A percentile compares a stretch with the other conserved stretches of the same genome.
Conservation (phyloP, 1,140 invertebrate genomes). For the Eumeta japonica region DNA sequence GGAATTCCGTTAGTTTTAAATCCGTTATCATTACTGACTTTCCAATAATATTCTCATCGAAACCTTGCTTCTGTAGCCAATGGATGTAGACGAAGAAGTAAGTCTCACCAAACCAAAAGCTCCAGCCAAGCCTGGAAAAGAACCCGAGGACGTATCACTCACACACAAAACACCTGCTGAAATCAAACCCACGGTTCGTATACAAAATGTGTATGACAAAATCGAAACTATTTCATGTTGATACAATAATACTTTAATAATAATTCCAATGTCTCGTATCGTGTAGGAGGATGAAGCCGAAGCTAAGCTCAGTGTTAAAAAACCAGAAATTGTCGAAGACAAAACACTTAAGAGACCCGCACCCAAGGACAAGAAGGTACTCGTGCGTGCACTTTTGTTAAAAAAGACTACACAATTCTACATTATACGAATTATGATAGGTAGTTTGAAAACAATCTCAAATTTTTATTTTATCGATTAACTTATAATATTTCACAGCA, state of each 20-base stretch:
- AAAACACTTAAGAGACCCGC: slow-evolving; percentile 44
- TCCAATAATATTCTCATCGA: too few species aligned
- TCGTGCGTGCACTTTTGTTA: too few species aligned
- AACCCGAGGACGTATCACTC: slow-evolving; percentile 45
- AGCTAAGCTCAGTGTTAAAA: slow-evolving; percentile 46
- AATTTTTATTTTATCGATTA: too few species aligned
- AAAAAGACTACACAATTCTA: too few species aligned
- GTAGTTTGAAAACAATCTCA: too few species aligned
- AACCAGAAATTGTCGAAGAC: slow-evolving; percentile 49
- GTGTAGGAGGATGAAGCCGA: slow-evolving; percentile 43
- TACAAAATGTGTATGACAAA: too few species aligned
- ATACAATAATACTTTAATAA: too few species aligned
- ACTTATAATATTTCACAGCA: slow-evolving; percentile 29
- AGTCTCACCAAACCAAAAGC: slow-evolving; percentile 38
- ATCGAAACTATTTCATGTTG: too few species aligned
- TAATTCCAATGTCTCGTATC: too few species aligned
- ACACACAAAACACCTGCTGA: slow-evolving; percentile 52
- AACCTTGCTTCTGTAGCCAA: slow-evolving; percentile 43
- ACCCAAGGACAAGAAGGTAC: slow-evolving; percentile 35
- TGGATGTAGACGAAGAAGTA: slow-evolving; percentile 47
- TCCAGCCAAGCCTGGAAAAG: slow-evolving; percentile 33
- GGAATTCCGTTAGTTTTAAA: too few species aligned
- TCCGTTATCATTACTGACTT: too few species aligned
- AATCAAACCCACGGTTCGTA: slow-evolving; percentile 48
- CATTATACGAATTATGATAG: too few species aligned